Base-by-base conservation (phyloP, 2,797 vertebrate species). In the Presbytis comata region DNA sequence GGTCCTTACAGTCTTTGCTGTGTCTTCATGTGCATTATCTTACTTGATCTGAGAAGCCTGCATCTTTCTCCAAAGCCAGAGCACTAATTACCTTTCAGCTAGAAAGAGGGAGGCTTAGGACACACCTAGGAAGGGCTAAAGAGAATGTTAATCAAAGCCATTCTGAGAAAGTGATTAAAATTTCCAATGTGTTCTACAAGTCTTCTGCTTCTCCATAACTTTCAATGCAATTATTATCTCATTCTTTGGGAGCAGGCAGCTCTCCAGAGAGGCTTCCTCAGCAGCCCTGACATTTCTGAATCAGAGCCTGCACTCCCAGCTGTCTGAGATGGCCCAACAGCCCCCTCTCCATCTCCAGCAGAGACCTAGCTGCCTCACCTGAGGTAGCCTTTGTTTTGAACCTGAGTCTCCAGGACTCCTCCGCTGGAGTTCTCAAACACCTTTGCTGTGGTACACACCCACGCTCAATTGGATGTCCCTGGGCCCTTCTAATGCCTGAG, bases 81-180 rank as follows among this genome's bases (percentile, higher is more conserved):
- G 75, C 36, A 50, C 92, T 97, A 96, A 97, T 94, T 96, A 96
- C 88, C 96, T 95, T 91, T 92, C 96, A 95, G 41, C 70, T 84
- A 30, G 76, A 91, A 92, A 13, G 55, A 89, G 48, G 48, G 90
- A 93, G 70, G 81, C 48, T 95, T 81, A 97, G 96, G 94, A 95
- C 64, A 87, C 92, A 97, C 93, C 93, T 96, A 91, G 88, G n/a
- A 94, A 94, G 53, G 61, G 70, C 44, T 67, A 72, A 75, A 83
- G 95, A 93, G 88, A 85, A 81, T 90, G 92, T 93, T 97, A 97
- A 97, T 97, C 97, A 97, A 93, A 96, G 75, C 72, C 91, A 87
- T 97, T 97, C 97, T 94, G 97, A 96, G 79, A 94, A 95, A 96
- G 96, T 97, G 97, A 97, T 98, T 97, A 98, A 97, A 94, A 96